A percentile compares a stretch with the other conserved stretches of the same genome.
phyloP scores from a whole-genome alignment of 1,140 invertebrate species.

The Calycopis cecrops region DNA sequence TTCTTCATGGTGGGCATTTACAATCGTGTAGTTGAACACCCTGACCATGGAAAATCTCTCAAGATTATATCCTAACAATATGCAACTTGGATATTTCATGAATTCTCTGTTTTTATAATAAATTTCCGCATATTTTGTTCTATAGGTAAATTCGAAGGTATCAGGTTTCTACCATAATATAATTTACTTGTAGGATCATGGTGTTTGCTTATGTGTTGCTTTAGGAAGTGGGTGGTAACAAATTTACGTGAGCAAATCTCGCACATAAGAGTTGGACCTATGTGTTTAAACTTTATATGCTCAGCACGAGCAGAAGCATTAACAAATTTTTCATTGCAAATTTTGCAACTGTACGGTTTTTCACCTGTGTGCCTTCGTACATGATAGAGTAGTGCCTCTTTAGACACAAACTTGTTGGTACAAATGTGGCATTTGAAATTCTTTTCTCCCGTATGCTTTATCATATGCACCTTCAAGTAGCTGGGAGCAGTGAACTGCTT shows the following conservation, averaged over 20 bases:
- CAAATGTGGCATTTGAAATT: conserved; percentile 67
- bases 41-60: too few relatives aligned
- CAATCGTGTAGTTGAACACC: too few relatives aligned
- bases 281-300: conserved; percentile 60
- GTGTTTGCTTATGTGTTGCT: conserved; percentile 55
- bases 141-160: conserved; percentile 44
- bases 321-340: conserved; percentile 57
- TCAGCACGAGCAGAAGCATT: conserved; percentile 61
- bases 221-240: conserved; percentile 55
- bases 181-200: conserved; percentile 52
- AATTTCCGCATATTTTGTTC: conserved; percentile 45
- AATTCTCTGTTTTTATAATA: conserved; percentile 27
- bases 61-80: too few relatives aligned
- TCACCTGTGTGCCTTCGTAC: conserved; percentile 70
- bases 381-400: conserved; percentile 63
- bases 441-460: conserved; percentile 69
- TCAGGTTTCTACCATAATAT: conserved; percentile 41
- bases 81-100: conserved; percentile 9
- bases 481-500: conserved; percentile 61
- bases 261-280: conserved; percentile 53
- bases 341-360: conserved; percentile 63
- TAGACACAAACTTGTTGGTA: conserved; percentile 58
- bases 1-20: too few relatives aligned
- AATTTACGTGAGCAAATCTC: conserved; percentile 60
- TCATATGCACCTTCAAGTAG: conserved; percentile 61